Evolutionary conservation across 1,140 invertebrate species (phyloP).

Genomic region (Hetaerina americana): DNA sequence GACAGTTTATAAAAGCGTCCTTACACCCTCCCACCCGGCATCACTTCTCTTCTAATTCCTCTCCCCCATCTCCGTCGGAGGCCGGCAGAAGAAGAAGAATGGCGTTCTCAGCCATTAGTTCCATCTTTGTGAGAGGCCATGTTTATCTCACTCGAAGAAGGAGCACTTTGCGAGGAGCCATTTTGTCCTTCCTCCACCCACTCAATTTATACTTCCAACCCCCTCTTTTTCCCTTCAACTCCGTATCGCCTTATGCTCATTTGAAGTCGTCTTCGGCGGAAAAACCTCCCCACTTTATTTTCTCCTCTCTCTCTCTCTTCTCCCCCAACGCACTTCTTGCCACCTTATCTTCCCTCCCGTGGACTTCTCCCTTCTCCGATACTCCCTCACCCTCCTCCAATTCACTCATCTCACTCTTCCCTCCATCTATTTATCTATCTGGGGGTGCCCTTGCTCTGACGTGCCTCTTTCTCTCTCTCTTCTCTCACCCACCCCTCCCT

Average conservation of each 20-base stretch:
- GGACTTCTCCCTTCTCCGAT: not conserved
- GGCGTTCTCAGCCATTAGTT: not conserved
- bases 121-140: not conserved
- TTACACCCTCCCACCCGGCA: no score
- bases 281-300: not conserved
- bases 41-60: not conserved
- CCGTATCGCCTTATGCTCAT: not conserved
- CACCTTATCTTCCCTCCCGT: not conserved
- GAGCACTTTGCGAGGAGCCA: not conserved
- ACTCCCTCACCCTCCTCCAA: not conserved
- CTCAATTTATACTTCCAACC: not conserved
- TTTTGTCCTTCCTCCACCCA: not conserved
- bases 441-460: no score
- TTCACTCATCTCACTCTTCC: not conserved
- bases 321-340: not conserved
- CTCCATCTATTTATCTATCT: no score
- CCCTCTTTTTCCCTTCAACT: not conserved
- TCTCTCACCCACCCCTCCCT: not conserved
- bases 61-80: no score
- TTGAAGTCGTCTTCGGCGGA: no score
- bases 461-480: not conserved
- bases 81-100: not conserved
- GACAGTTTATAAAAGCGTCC: no score
- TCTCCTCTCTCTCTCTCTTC: not conserved
- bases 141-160: not conserved